Evolutionary conservation across 2,797 vertebrate species (phyloP), one percentile per base, ranked within the genome.

Genomic region (Gadopsis marmoratus): DNA sequence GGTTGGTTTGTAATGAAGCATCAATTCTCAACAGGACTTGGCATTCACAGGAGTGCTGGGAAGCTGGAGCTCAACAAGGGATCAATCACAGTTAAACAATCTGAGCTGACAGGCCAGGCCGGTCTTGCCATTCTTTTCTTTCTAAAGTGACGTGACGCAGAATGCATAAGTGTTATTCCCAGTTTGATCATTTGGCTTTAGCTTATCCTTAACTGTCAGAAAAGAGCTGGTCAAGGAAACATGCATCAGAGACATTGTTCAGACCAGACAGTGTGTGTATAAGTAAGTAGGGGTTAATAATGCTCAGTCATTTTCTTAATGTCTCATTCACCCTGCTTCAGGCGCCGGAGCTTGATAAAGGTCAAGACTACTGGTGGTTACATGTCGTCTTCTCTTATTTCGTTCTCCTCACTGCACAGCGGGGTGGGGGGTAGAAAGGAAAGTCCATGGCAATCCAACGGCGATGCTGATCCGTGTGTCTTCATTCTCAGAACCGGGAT

Each of bases 301-400:
- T 87, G 88, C 86, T 90, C 90, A 91, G 89, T 93, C 88, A 92
- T 94, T 93, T 92, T 88, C 86, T 87, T 93, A 94, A 94, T 94
- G 91, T 91, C 91, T 91, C 87, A 88, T 90, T 85, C 86, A 89
- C 78, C 82, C 74, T 60, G 84, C 90, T 92, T 79, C 69, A 54
- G 91, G 91, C 89, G 63, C 71, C 79, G 69, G 77, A 91, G 88
- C 90, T 85, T 90, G 86, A 91, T 89, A 93, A 94, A 95, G 93
- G 94, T 94, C 94, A 94, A 85, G 88, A 90, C 89, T 86, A 87
- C 91, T 94, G 87, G 89, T 92, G 88, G 86, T 86, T 93, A 86
- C 81, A 89, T 87, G 88, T 89, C 79, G 17, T 86, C 89, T 90
- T 82, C 68, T 83, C 89, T 93, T 81, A 88, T 89, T 89, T 90